phyloP scores from a whole-genome alignment of 2,113 vertebrate species.

The Lates calcarifer region DNA sequence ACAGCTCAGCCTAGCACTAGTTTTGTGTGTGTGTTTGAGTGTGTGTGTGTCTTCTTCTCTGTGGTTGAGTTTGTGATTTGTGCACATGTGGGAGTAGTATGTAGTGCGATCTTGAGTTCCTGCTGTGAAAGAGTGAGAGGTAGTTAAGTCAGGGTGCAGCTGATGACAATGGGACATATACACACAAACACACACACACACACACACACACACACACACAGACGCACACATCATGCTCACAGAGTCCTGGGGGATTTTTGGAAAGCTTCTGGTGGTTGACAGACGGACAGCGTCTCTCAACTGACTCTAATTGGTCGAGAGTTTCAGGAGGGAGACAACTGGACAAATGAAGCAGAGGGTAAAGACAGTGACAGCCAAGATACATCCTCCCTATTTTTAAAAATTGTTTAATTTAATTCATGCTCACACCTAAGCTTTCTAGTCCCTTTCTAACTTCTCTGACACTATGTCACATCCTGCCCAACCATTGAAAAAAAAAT shows the following conservation, averaged over 20 bases:
- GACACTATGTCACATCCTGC: neutral
- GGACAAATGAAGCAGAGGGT: conserved; percentile 51
- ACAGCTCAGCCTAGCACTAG: conserved; percentile 14
- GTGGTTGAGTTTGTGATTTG: conserved; percentile 47
- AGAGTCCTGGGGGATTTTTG: conserved; percentile 45
- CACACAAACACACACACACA: neutral
- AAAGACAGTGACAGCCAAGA: conserved; percentile 39
- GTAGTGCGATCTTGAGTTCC: conserved; percentile 23
- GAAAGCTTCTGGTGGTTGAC: conserved; percentile 56
- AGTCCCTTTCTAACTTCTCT: conserved; percentile 21
- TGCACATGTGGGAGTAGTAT: conserved; percentile 51
- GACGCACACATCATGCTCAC: conserved; percentile 9
- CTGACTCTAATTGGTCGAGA: conserved; percentile 74
- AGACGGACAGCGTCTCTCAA: conserved; percentile 52
- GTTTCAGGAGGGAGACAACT: conserved; percentile 56
- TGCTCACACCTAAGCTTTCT: neutral
- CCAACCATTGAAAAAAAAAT: neutral
- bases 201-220: conserved; percentile 8
- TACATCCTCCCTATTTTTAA: conserved; percentile 17
- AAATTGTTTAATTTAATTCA: conserved; percentile 28
- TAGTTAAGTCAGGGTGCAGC: conserved; percentile 47
- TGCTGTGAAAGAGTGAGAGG: conserved; percentile 27
- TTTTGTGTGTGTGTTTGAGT: neutral
- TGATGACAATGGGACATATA: conserved; percentile 42
- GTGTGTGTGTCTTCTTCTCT: neutral